Base-by-base conservation (phyloP, 2,888 invertebrate genomes). In the Melanargia galathea region DNA sequence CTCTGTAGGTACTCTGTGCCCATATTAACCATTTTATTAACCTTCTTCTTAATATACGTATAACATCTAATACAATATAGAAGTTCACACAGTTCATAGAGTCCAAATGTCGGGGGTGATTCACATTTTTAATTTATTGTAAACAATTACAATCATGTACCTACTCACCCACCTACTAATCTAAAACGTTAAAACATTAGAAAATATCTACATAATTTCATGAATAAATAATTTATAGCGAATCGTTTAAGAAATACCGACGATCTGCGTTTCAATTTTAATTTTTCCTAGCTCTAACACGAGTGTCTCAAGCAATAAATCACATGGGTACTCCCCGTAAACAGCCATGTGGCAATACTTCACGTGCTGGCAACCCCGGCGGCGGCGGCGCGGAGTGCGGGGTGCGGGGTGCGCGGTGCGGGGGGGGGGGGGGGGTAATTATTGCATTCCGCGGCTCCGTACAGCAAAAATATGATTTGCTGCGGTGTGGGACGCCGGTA, bases 371-470 rank as follows among this genome's bases (percentile, higher is more conserved):
- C 79, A 79, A 75, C 78, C 75, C 75, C 57, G 71, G 16, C 38
- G 10, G 40, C 16, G 43, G 45, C n/a, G 60, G 49, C 55, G 51
- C 18, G 26, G 58, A 45, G 58, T 48, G 66, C 49, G 63, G 38
- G 62, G 24, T n/a, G n/a, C n/a, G 24, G 10, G 60, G 49, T 55
- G 51, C 18, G 26, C 59, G 46, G 58, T 48, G 66, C 49, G 63
- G 38, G 62, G 24, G 63, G 45, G 52, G 61, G 60, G 60, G 55
- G 72, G 66, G 72, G 76, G 81, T 80, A 82, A 84, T 84, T 80
- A 83, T 80, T 73, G 77, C 83, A 84, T 84, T 81, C 83, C 83
- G 71, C 73, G 71, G 76, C 68, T 45, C 68, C 66, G 72, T 73
- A 74, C 75, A 75, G 72, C 67, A 66, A 70, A 77, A 75, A 74